Conservation (phyloP, 2,113 vertebrate species). For the Bubalus kerabau region DNA sequence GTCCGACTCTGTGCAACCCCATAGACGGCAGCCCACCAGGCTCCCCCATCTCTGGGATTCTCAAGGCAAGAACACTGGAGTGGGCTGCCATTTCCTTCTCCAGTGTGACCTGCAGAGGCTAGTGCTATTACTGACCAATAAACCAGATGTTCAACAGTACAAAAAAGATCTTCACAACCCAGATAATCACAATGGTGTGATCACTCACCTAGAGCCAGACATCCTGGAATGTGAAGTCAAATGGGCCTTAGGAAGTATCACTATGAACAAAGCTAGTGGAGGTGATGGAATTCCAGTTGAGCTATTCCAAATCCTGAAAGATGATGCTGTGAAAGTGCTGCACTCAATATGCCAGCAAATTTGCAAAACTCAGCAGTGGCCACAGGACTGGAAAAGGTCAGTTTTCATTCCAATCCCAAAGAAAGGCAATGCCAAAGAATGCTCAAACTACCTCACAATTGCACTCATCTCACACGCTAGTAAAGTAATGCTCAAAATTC, state of each 20-base stretch:
- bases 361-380: neutral
- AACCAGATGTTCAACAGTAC: neutral
- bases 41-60: too few species aligned
- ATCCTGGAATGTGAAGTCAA: neutral
- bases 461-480: neutral
- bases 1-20: too few species aligned
- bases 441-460: neutral
- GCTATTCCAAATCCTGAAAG: neutral
- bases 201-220: neutral
- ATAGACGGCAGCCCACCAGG: too few species aligned
- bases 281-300: neutral
- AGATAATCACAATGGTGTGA: neutral
- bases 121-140: neutral
- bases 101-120: neutral
- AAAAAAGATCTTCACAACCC: neutral
- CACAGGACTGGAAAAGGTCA: neutral
- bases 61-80: too few species aligned
- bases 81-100: too few species aligned
- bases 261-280: neutral
- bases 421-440: neutral
- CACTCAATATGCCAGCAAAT: neutral
- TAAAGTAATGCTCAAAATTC: neutral
- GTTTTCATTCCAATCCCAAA: neutral
- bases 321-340: neutral
- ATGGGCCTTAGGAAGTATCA: neutral